Evolutionary conservation across 2,888 invertebrate species (phyloP).

Genomic region (Chymomyza procnemis): DNA sequence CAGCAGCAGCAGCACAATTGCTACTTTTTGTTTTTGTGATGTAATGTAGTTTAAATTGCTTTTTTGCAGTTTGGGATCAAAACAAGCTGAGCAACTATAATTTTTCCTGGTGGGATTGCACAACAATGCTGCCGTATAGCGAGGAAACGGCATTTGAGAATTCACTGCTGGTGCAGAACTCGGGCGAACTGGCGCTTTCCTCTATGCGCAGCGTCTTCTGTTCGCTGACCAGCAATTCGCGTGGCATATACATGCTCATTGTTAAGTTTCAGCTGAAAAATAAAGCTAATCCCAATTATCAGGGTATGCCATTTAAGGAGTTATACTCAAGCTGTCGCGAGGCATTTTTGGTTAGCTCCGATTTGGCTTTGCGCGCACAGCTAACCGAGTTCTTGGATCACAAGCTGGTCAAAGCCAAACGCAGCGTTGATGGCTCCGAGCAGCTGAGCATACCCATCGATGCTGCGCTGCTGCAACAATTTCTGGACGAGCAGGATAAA

Average conservation of each 20-base stretch:
- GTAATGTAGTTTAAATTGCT: too few species aligned
- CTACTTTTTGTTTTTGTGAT: too few species aligned
- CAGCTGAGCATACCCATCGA: constrained; percentile 89
- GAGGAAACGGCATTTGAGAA: constrained; percentile 92
- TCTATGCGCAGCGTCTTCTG: constrained; percentile 93
- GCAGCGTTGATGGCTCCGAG: constrained; percentile 90
- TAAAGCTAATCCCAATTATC: constrained; percentile 84
- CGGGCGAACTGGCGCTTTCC: constrained; percentile 87
- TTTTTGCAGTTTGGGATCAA: constrained; percentile 90
- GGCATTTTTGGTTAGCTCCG: constrained; percentile 94
- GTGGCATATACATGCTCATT: constrained; percentile 89
- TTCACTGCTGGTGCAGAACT: constrained; percentile 88
- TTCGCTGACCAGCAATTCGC: constrained; percentile 93
- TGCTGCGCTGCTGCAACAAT: constrained; percentile 86
- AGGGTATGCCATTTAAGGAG: constrained; percentile 93
- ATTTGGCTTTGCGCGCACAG: constrained; percentile 92
- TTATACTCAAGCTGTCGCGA: constrained; percentile 91
- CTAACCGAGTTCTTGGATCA: constrained; percentile 97
- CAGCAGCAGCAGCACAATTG: too few species aligned
- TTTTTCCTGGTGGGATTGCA: constrained; percentile 94
- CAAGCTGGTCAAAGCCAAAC: constrained; percentile 89
- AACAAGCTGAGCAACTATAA: constrained; percentile 89
- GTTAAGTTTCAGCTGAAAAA: constrained; percentile 90
- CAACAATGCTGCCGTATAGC: constrained; percentile 89
- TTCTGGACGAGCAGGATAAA: constrained; percentile 81